These are phyloP conservation scores for Danio aesculapii DNA, from an alignment of 2,797 vertebrate species.

Conservation along the genomic window DNA sequence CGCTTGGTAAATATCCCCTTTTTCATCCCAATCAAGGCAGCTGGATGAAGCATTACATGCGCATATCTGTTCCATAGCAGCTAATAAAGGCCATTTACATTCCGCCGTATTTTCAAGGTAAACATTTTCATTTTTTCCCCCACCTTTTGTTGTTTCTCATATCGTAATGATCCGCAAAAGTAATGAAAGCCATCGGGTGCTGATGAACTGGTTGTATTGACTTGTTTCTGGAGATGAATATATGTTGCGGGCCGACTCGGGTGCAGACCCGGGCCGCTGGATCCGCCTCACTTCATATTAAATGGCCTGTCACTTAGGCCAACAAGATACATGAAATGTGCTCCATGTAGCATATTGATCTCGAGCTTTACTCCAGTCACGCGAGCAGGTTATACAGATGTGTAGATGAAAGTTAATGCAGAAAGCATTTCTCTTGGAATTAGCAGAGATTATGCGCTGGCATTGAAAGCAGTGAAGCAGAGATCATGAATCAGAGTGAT, in stretches of 20 bases:
- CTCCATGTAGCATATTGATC: slow-evolving; percentile 74
- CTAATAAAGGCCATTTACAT: slow-evolving; percentile 33
- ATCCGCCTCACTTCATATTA: slow-evolving; percentile 70
- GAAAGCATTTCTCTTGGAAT: slow-evolving; percentile 69
- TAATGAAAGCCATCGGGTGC: slow-evolving; percentile 63
- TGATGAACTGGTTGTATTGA: slow-evolving; percentile 71
- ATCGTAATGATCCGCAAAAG: slow-evolving; percentile 58
- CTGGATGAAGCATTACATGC: slow-evolving; percentile 14
- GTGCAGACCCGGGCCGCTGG: slow-evolving; percentile 64
- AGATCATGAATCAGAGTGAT: slow-evolving; percentile 60
- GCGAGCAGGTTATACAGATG: slow-evolving; percentile 66
- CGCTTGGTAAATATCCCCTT: slow-evolving; percentile 52
- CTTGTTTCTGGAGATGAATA: slow-evolving; percentile 77
- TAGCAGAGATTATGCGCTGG: slow-evolving; percentile 51
- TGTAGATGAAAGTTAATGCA: slow-evolving; percentile 62
- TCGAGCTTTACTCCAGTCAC: slow-evolving; percentile 65
- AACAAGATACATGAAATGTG: slow-evolving; percentile 74
- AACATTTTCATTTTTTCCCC: neutral
- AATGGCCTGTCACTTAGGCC: slow-evolving; percentile 76
- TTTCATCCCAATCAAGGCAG: slow-evolving; percentile 35
- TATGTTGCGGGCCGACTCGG: slow-evolving; percentile 72
- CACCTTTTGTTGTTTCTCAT: slow-evolving; percentile 44
- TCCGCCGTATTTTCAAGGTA: neutral
- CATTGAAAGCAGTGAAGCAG: slow-evolving; percentile 40
- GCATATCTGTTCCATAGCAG: neutral